Evolutionary conservation across 2,113 vertebrate species (phyloP).

Genomic region (Paratilapia polleni): DNA sequence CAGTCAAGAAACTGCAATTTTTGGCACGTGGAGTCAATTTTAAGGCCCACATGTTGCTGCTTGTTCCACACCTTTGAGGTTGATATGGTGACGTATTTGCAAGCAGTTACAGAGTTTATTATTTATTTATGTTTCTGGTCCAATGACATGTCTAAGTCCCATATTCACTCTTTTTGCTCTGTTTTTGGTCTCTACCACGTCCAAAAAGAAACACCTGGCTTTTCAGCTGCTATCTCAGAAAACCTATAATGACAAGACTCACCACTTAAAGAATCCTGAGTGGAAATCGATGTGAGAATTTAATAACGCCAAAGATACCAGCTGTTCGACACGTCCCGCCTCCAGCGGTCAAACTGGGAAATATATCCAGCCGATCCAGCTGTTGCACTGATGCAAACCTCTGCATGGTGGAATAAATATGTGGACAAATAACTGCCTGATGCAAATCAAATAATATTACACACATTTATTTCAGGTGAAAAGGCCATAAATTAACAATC

Average conservation of each 20-base stretch:
- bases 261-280: neutral
- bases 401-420: neutral
- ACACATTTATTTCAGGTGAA: neutral
- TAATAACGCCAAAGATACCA: neutral
- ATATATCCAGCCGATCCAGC: neutral
- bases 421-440: neutral
- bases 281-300: neutral
- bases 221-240: neutral
- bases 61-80: too few species aligned
- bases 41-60: too few species aligned
- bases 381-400: neutral
- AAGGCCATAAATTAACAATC: rapidly evolving
- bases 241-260: neutral
- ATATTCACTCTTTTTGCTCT: too few species aligned
- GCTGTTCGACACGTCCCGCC: neutral
- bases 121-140: too few species aligned
- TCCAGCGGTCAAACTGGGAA: neutral
- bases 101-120: too few species aligned
- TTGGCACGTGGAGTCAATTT: too few species aligned
- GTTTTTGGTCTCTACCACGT: neutral
- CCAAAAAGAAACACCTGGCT: rapidly evolving
- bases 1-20: too few species aligned
- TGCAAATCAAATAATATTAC: neutral
- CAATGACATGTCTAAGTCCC: too few species aligned
- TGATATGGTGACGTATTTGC: too few species aligned